Evolutionary conservation across 1,140 invertebrate species (phyloP).

Genomic region (Linepithema humile): DNA sequence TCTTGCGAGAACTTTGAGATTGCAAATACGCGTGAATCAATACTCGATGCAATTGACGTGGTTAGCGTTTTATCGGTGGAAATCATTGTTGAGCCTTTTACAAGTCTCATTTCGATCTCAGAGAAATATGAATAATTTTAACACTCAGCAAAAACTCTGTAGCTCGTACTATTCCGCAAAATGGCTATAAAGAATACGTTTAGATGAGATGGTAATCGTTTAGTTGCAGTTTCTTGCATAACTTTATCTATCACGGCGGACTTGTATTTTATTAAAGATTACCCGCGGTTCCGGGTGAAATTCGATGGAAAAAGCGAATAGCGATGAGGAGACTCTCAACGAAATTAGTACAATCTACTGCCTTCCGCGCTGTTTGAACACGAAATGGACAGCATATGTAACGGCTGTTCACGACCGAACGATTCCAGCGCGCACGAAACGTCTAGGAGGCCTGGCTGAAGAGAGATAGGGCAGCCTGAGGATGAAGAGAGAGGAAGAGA

Average conservation of each 20-base stretch:
- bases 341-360: slow-evolving; percentile 10
- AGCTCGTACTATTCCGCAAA: too few relatives aligned
- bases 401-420: slow-evolving; percentile 73
- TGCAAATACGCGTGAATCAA: slow-evolving; percentile 14
- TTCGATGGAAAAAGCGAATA: not conserved
- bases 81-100: not conserved
- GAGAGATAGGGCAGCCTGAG: not conserved
- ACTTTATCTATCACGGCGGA: not conserved
- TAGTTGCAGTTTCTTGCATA: not conserved
- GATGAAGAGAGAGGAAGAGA: slow-evolving; percentile 4
- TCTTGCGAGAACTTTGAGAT: not conserved
- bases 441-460: not conserved
- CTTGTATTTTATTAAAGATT: not conserved
- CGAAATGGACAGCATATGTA: slow-evolving; percentile 81
- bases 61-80: not conserved
- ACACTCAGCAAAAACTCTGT: not conserved
- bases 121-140: not conserved
- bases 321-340: not conserved
- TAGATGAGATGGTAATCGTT: not conserved
- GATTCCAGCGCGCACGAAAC: slow-evolving; percentile 64
- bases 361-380: slow-evolving; percentile 75
- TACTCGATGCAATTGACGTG: not conserved
- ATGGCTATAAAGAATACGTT: not conserved
- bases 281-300: not conserved
- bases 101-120: not conserved